Evolutionary conservation across 2,113 vertebrate species (phyloP).

Genomic region (Cisticola juncidis): DNA sequence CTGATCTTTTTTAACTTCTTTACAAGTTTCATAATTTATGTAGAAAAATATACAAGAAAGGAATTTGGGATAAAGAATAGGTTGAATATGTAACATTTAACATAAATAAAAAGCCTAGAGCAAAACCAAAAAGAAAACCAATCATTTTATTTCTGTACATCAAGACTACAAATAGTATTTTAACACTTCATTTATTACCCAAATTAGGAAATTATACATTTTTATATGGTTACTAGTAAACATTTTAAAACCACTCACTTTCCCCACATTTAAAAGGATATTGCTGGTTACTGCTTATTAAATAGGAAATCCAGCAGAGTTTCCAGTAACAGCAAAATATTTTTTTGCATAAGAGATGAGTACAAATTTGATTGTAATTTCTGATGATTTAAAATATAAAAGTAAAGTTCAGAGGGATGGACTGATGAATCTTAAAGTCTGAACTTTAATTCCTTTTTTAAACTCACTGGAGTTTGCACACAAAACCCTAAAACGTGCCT

Average conservation of each 20-base stretch:
- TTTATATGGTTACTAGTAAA: conserved; percentile 75
- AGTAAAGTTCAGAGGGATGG: conserved; percentile 18
- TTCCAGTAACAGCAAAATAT: conserved; percentile 53
- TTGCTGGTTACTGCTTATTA: conserved; percentile 73
- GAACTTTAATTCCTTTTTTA: neutral
- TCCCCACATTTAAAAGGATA: conserved; percentile 67
- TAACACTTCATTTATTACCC: conserved; percentile 78
- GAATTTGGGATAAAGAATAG: conserved; percentile 27
- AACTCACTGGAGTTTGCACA: neutral
- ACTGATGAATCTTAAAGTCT: neutral
- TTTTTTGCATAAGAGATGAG: conserved; percentile 57
- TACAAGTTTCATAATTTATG: conserved; percentile 45
- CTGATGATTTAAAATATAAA: conserved; percentile 18
- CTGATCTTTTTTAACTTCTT: conserved; percentile 20
- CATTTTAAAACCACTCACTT: conserved; percentile 70
- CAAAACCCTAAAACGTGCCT: conserved; percentile 18
- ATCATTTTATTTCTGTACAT: conserved; percentile 76
- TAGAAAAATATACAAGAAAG: conserved; percentile 62
- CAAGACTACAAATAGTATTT: conserved; percentile 79
- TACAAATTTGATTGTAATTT: conserved; percentile 34
- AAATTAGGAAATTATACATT: conserved; percentile 81
- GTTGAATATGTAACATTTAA: conserved; percentile 31
- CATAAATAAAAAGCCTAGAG: conserved; percentile 69
- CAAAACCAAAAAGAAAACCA: conserved; percentile 71
- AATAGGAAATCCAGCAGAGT: conserved; percentile 40